Conservation (phyloP, 2,888 invertebrate genomes). For the Brachyptera risi region DNA sequence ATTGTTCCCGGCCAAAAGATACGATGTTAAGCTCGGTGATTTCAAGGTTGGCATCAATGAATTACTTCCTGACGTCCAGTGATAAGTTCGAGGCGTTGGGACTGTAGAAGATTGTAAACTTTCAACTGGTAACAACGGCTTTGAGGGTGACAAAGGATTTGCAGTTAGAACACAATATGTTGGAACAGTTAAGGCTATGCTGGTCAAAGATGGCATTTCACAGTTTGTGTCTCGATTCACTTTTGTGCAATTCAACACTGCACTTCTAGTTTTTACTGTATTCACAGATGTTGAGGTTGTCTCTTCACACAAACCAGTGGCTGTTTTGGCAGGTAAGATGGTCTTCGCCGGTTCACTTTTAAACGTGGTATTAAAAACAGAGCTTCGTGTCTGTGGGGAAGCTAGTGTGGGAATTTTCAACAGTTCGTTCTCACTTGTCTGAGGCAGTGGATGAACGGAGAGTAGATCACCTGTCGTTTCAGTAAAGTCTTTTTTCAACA, state of each 20-base stretch:
- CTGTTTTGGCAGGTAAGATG: too few species aligned
- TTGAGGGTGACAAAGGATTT: not conserved
- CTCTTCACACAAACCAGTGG: too few species aligned
- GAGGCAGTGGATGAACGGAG: not conserved
- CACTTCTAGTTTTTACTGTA: not conserved
- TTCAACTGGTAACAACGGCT: not conserved
- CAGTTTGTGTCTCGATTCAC: not conserved
- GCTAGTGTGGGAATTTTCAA: not conserved
- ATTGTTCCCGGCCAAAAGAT: not conserved
- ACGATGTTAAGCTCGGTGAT: not conserved
- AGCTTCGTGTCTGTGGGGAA: not conserved
- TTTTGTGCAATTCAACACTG: not conserved
- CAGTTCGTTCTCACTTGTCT: not conserved
- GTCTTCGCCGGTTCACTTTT: too few species aligned
- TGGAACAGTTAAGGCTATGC: conserved; percentile 1
- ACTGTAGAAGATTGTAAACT: not conserved
- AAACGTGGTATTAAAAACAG: too few species aligned
- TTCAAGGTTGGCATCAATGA: not conserved
- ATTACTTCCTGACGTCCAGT: not conserved
- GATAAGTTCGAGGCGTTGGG: not conserved
- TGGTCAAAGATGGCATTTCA: not conserved
- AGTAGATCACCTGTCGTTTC: not conserved
- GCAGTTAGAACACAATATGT: not conserved
- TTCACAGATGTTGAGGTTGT: too few species aligned
- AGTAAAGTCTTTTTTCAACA: not conserved